Percentiles rank a stretch among this genome's conserved stretches.
These are phyloP conservation scores for Andrena chrysosceles DNA, from an alignment of 2,888 invertebrate genomes.

Conservation along the genomic window DNA sequence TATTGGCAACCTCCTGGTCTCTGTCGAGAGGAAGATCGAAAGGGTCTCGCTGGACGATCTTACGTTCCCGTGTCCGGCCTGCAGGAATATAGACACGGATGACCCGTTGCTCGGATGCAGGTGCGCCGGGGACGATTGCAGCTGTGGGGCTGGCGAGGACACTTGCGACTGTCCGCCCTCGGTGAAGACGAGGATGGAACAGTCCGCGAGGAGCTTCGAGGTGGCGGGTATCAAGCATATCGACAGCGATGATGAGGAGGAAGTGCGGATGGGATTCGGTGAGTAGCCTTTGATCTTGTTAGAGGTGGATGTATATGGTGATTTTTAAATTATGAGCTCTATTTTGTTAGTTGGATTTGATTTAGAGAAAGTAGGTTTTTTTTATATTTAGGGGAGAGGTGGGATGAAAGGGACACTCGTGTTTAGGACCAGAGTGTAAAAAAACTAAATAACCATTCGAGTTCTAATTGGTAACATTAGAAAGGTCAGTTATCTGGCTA, in stretches of 20 bases:
- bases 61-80: constrained; percentile 87
- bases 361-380: no score
- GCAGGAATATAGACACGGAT: constrained; percentile 83
- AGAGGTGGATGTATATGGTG: neutral
- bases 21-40: constrained; percentile 90
- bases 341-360: no score
- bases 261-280: constrained; percentile 85
- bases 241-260: constrained; percentile 90
- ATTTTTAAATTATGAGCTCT: no score
- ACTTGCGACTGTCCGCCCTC: constrained; percentile 75
- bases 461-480: no score
- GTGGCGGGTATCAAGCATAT: constrained; percentile 90
- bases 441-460: no score
- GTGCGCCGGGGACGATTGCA: constrained; percentile 81
- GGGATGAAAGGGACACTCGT: no score
- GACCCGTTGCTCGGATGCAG: constrained; percentile 83
- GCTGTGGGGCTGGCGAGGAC: constrained; percentile 76
- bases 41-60: constrained; percentile 89
- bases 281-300: constrained; percentile 64
- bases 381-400: no score
- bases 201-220: constrained; percentile 87
- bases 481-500: no score
- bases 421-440: no score
- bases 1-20: constrained; percentile 88
- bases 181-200: constrained; percentile 79